A percentile compares a stretch with the other conserved stretches of the same genome.
phyloP scores from a whole-genome alignment of 2,888 invertebrate genomes.

The Drosophila aldrichi region DNA sequence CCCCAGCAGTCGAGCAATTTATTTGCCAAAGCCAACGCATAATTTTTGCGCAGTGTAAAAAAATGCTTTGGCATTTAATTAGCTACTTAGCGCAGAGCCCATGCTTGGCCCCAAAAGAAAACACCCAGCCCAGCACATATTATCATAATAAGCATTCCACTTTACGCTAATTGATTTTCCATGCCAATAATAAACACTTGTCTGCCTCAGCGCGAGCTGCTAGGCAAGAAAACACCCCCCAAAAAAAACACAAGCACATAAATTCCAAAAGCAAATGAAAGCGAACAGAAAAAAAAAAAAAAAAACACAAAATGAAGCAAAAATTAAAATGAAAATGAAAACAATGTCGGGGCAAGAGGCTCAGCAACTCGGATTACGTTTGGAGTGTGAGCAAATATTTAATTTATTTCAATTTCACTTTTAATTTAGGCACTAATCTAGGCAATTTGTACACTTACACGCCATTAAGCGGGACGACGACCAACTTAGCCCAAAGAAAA shows the following conservation, averaged over 20 bases:
- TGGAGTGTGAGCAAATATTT: constrained; percentile 69
- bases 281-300: neutral
- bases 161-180: constrained; percentile 69
- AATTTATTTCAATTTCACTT: constrained; percentile 81
- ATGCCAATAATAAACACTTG: constrained; percentile 69
- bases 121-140: neutral
- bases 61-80: constrained; percentile 56
- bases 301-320: constrained; percentile 13
- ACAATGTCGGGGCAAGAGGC: constrained; percentile 37
- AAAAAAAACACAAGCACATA: constrained; percentile 54
- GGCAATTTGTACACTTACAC: constrained; percentile 81
- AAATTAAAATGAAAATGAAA: constrained; percentile 32
- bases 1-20: constrained; percentile 10
- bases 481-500: constrained; percentile 34
- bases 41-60: constrained; percentile 25
- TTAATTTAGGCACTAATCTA: constrained; percentile 82
- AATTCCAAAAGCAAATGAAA: constrained; percentile 43
- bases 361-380: constrained; percentile 13
- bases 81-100: constrained; percentile 36
- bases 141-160: constrained; percentile 41
- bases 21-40: constrained; percentile 23
- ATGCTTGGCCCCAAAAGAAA: neutral
- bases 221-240: constrained; percentile 8
- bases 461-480: constrained; percentile 65
- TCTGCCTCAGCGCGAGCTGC: constrained; percentile 13